Conservation (phyloP, 1,140 invertebrate genomes). For the Tetramorium simillimum region DNA sequence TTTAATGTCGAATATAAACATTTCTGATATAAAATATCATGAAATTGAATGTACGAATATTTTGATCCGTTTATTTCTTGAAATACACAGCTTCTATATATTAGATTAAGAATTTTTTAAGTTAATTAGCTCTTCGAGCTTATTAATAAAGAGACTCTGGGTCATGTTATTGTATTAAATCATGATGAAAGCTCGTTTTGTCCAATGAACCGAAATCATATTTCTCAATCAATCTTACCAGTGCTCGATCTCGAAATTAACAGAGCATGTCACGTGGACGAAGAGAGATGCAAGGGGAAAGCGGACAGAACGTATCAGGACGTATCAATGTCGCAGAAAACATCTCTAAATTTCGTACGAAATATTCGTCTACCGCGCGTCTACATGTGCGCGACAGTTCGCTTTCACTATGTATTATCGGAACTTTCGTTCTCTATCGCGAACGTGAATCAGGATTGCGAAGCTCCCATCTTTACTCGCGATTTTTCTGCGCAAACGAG, state of each 20-base stretch:
- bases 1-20: background rate
- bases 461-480: background rate
- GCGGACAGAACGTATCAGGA: background rate
- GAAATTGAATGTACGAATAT: background rate
- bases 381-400: background rate
- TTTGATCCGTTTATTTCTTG: background rate
- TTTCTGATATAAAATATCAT: background rate
- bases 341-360: background rate
- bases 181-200: background rate
- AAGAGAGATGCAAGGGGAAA: slow-evolving; percentile 26
- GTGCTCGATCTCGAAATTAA: slow-evolving; percentile 14
- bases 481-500: background rate
- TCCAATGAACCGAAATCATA: slow-evolving; percentile 16
- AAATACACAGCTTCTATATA: too few species aligned
- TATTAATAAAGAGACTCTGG: background rate
- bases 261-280: slow-evolving; percentile 20
- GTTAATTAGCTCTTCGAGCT: too few species aligned
- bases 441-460: background rate
- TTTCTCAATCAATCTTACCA: background rate
- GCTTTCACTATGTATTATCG: slow-evolving; percentile 12
- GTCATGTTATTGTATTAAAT: background rate
- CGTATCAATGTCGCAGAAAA: background rate
- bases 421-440: slow-evolving; percentile 2
- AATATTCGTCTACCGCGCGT: background rate
- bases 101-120: too few species aligned